Conservation (phyloP, 2,113 vertebrate species). For the Xiphorhynchus elegans region DNA sequence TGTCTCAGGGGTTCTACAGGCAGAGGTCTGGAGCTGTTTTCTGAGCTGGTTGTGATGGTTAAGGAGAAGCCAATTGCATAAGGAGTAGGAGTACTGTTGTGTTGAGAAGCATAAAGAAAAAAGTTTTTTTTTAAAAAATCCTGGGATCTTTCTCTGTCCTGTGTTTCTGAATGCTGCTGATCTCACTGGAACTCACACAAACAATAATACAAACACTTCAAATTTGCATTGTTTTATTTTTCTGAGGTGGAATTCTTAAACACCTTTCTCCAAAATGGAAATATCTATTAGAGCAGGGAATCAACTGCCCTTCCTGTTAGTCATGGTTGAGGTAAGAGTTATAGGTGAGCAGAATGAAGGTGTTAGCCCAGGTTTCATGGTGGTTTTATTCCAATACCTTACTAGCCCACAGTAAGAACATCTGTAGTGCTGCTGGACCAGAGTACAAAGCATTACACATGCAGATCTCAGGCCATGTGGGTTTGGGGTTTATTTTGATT, state of each 20-base stretch:
- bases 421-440: not conserved
- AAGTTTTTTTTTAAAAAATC: not conserved
- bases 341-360: not conserved
- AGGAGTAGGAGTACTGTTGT: not conserved
- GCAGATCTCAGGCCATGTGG: fast-evolving
- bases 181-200: not conserved
- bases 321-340: not conserved
- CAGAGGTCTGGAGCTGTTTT: not conserved
- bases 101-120: not conserved
- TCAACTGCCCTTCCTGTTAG: not conserved
- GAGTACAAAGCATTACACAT: not conserved
- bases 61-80: not conserved
- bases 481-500: not conserved
- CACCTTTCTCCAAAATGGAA: not conserved
- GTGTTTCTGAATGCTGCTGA: not conserved
- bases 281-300: not conserved
- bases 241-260: not conserved
- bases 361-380: not conserved
- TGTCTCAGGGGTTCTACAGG: not conserved
- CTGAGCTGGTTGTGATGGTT: not conserved
- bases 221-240: not conserved
- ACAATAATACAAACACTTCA: not conserved
- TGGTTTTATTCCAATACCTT: not conserved
- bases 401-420: not conserved
- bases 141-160: not conserved